Percentiles rank a stretch among this genome's conserved stretches.
These are phyloP conservation scores for Machaerirhynchus nigripectus DNA, from an alignment of 2,113 vertebrate species.

Conservation along the genomic window DNA sequence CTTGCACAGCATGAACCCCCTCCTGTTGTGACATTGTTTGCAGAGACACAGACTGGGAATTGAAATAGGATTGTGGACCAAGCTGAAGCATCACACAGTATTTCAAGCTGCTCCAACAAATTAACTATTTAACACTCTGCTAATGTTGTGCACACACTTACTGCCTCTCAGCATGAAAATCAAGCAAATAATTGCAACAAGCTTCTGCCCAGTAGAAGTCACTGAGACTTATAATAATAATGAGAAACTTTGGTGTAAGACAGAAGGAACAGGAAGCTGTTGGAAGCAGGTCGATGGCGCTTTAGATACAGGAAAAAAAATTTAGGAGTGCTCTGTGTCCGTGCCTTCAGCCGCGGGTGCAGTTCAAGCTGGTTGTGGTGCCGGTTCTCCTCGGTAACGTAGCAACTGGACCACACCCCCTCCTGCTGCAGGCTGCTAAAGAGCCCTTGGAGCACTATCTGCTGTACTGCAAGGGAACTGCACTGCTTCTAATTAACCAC, in stretches of 20 bases:
- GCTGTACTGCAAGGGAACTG: constrained; percentile 47
- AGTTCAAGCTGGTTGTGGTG: neutral
- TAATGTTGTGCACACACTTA: neutral
- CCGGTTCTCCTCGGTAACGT: neutral
- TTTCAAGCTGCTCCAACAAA: constrained; percentile 45
- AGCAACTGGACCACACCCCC: constrained; percentile 59
- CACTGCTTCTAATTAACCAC: neutral
- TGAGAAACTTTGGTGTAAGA: neutral
- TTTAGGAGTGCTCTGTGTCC: neutral
- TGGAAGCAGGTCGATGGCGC: neutral
- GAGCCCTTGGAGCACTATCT: constrained; percentile 55
- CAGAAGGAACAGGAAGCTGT: neutral
- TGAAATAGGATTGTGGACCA: neutral
- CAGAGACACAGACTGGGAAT: neutral
- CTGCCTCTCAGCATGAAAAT: constrained; percentile 36
- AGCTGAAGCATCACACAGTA: neutral
- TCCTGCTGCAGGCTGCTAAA: constrained; percentile 23
- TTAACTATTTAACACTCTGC: constrained; percentile 51
- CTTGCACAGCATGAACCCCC: neutral
- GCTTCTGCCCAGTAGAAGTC: neutral
- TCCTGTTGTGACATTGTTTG: neutral
- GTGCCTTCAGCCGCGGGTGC: neutral
- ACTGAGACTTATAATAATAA: no score
- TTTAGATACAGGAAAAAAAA: neutral
- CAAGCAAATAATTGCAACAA: neutral